phyloP scores from a whole-genome alignment of 2,888 invertebrate genomes.

The Chymomyza amoena region DNA sequence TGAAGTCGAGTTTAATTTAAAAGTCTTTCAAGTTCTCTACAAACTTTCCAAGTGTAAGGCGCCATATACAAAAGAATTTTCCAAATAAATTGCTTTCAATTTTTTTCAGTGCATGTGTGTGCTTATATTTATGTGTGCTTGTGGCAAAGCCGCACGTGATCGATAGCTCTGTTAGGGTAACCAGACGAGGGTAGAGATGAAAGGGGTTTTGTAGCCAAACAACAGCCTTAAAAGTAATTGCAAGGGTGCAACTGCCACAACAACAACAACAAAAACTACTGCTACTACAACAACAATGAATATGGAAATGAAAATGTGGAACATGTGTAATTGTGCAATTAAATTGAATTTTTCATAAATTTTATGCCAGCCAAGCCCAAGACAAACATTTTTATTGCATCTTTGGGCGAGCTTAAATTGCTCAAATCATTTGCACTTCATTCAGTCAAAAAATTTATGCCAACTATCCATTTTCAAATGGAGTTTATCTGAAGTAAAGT shows the following conservation, averaged over 20 bases:
- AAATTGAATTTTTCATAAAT: constrained; percentile 79
- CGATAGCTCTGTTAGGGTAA: constrained; percentile 54
- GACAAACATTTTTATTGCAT: constrained; percentile 30
- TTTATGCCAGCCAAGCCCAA: constrained; percentile 39
- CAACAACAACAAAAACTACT: constrained; percentile 31
- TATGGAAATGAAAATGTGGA: constrained; percentile 56
- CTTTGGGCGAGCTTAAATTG: constrained; percentile 40
- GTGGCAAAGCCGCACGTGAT: constrained; percentile 68
- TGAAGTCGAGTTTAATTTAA: too few species aligned
- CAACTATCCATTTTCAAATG: too few species aligned
- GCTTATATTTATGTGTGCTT: constrained; percentile 28
- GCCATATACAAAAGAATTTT: too few species aligned
- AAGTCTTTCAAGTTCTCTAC: too few species aligned
- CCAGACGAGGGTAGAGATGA: not conserved
- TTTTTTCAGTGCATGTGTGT: not conserved
- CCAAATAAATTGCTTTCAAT: not conserved
- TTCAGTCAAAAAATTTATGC: too few species aligned
- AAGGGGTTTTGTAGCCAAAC: constrained; percentile 26
- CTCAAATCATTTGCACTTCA: constrained; percentile 42
- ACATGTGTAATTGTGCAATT: constrained; percentile 77
- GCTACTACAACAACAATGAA: constrained; percentile 21
- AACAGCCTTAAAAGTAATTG: constrained; percentile 70
- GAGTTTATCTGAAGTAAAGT: too few species aligned
- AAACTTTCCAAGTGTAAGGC: too few species aligned
- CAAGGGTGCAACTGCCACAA: constrained; percentile 58